These are phyloP conservation scores for Melanotaenia nigrans DNA, from an alignment of 2,797 vertebrate species.

Conservation along the genomic window DNA sequence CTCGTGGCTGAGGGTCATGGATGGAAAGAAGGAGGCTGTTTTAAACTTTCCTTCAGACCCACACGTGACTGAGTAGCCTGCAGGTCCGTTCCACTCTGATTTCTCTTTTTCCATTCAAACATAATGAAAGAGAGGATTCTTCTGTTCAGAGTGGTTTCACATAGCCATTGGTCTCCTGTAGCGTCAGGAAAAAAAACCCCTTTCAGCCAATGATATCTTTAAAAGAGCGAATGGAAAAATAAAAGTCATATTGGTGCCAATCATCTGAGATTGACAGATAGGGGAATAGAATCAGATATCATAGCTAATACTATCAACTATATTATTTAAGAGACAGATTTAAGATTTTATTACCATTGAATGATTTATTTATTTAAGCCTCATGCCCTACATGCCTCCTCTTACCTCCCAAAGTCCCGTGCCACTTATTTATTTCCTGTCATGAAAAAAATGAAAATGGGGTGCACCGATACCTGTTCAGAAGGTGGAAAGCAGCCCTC, in stretches of 20 bases:
- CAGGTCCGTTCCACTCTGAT: constrained; percentile 64
- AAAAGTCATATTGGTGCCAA: constrained; percentile 71
- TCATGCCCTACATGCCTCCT: constrained; percentile 77
- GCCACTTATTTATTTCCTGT: constrained; percentile 79
- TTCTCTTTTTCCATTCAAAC: constrained; percentile 57
- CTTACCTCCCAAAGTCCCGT: constrained; percentile 75
- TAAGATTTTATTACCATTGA: constrained; percentile 69
- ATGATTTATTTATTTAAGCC: constrained; percentile 76
- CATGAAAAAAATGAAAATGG: constrained; percentile 53
- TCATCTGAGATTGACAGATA: constrained; percentile 68
- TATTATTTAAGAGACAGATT: constrained; percentile 63
- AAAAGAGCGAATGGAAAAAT: constrained; percentile 16
- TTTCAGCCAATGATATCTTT: constrained; percentile 65
- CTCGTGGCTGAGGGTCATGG: constrained; percentile 65
- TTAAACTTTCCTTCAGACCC: constrained; percentile 65
- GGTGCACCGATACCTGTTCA: constrained; percentile 51
- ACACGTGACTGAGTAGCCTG: constrained; percentile 69
- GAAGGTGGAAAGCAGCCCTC: constrained; percentile 66
- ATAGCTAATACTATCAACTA: constrained; percentile 61
- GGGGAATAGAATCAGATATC: constrained; percentile 62
- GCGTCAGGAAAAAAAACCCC: constrained; percentile 55
- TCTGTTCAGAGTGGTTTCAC: constrained; percentile 60
- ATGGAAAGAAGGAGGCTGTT: constrained; percentile 67
- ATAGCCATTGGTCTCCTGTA: constrained; percentile 66
- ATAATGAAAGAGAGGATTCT: constrained; percentile 64